Conservation (phyloP, 30 jellyfish, hydroid and myxozoan species). For the Nemopilema nomurai region DNA sequence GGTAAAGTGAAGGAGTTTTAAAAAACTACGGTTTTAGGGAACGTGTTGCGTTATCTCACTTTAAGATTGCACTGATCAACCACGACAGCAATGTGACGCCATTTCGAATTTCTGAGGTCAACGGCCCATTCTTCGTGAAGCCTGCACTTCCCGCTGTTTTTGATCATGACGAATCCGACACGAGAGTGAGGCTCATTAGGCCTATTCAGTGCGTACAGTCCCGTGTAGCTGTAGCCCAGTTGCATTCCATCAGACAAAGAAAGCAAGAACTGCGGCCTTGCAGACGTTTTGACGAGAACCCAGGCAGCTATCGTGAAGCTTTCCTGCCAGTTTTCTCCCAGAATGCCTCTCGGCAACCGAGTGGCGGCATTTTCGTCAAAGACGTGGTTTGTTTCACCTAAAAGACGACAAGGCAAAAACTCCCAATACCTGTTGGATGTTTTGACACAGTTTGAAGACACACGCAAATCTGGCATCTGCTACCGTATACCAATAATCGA, state of each 20-base stretch:
- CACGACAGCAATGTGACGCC: constrained; percentile 71
- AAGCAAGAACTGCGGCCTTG: constrained; percentile 53
- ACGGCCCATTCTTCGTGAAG: constrained; percentile 68
- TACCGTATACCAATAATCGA: too few relatives aligned
- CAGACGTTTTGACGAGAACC: constrained; percentile 42
- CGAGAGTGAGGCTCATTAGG: constrained; percentile 49
- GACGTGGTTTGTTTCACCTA: constrained; percentile 65
- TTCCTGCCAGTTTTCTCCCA: constrained; percentile 56
- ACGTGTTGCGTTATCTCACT: too few relatives aligned
- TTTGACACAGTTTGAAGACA: too few relatives aligned
- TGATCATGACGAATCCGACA: constrained; percentile 62
- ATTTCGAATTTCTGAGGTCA: constrained; percentile 36
- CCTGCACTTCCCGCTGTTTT: constrained; percentile 63
- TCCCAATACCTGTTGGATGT: neutral
- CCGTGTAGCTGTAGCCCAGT: constrained; percentile 43
- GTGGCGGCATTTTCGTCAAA: constrained; percentile 66
- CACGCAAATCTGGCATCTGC: too few relatives aligned
- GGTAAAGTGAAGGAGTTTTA: neutral
- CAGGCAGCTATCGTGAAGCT: constrained; percentile 65
- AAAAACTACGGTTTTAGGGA: neutral
- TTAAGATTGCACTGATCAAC: constrained; percentile 71
- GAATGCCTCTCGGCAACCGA: constrained; percentile 43
- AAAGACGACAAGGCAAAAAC: neutral
- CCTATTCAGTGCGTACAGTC: constrained; percentile 45
- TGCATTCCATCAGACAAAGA: constrained; percentile 73